Percentiles rank a stretch among this genome's conserved stretches.
These are phyloP conservation scores for Eilema griseolum DNA, from an alignment of 2,888 invertebrate species.

Conservation along the genomic window DNA sequence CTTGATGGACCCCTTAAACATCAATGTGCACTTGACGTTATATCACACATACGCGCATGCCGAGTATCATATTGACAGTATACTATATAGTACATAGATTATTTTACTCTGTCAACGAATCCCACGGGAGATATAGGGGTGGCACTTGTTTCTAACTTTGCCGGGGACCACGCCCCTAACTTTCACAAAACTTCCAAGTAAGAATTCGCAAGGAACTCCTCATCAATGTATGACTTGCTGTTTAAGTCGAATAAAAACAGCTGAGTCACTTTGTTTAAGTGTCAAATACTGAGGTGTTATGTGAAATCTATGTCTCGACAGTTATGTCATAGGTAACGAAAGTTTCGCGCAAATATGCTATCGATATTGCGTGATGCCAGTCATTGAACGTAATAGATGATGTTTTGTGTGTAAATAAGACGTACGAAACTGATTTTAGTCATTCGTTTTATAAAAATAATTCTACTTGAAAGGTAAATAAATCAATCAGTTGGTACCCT, in stretches of 20 bases:
- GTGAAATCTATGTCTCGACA: slow-evolving; percentile 14
- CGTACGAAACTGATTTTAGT: not conserved
- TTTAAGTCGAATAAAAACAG: not conserved
- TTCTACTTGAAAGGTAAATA: too few species aligned
- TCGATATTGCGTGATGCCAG: slow-evolving; percentile 17
- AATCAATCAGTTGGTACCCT: too few species aligned
- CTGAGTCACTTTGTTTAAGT: slow-evolving; percentile 13
- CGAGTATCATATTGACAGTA: not conserved
- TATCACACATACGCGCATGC: too few species aligned
- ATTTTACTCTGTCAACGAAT: not conserved
- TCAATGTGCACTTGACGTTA: too few species aligned
- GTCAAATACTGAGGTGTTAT: not conserved
- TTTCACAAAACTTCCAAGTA: not conserved
- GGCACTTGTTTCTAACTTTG: not conserved
- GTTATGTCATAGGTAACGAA: slow-evolving; percentile 20
- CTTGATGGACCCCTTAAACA: too few species aligned
- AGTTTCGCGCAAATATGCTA: slow-evolving; percentile 22
- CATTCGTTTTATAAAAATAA: too few species aligned
- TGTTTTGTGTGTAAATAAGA: slow-evolving; percentile 5
- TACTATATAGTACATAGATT: too few species aligned
- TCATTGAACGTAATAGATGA: slow-evolving; percentile 20
- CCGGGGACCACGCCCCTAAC: not conserved
- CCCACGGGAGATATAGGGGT: not conserved
- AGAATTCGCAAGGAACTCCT: not conserved
- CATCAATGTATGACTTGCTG: slow-evolving; percentile 9